Percentiles rank a stretch among this genome's conserved stretches.
Evolutionary conservation across 2,888 invertebrate genomes (phyloP).

Genomic region (Drosophila niveifrons): DNA sequence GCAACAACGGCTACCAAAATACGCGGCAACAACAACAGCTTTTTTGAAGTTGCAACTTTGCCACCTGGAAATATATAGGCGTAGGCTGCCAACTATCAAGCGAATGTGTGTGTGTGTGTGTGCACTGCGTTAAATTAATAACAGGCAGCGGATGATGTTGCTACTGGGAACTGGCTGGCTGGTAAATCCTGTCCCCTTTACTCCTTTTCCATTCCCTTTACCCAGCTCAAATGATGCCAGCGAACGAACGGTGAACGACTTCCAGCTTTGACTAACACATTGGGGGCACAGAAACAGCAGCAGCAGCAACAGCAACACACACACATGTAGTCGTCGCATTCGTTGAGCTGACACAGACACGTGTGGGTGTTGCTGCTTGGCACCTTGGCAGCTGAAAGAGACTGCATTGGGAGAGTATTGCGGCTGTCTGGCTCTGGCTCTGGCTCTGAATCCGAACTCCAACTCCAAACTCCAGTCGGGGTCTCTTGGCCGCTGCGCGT

Average conservation of each 20-base stretch:
- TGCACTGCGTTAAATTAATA: slow-evolving; percentile 75
- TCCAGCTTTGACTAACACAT: slow-evolving; percentile 47
- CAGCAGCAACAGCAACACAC: slow-evolving; percentile 18
- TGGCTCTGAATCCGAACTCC: background rate
- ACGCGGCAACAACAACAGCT: slow-evolving; percentile 51
- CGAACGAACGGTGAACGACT: slow-evolving; percentile 61
- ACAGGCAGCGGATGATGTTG: slow-evolving; percentile 60
- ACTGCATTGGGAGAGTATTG: slow-evolving; percentile 29
- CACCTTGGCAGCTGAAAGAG: slow-evolving; percentile 64
- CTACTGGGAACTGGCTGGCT: slow-evolving; percentile 52
- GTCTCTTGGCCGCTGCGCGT: slow-evolving; percentile 30
- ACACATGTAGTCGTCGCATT: slow-evolving; percentile 5
- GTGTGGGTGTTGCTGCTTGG: slow-evolving; percentile 72
- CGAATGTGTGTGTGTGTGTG: slow-evolving; percentile 18
- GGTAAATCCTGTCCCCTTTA: background rate
- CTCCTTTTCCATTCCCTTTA: slow-evolving; percentile 10
- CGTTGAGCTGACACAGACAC: slow-evolving; percentile 4
- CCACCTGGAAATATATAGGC: slow-evolving; percentile 34
- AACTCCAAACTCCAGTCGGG: background rate
- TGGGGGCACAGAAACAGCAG: slow-evolving; percentile 1
- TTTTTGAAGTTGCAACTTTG: slow-evolving; percentile 48
- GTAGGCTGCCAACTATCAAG: slow-evolving; percentile 39
- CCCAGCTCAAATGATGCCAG: slow-evolving; percentile 46
- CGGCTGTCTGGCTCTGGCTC: slow-evolving; percentile 44
- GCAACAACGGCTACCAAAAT: slow-evolving; percentile 72